Percentiles rank a stretch among this genome's conserved stretches.
Evolutionary conservation across 2,113 vertebrate genomes (phyloP).

Genomic region (Colinus virginianus): DNA sequence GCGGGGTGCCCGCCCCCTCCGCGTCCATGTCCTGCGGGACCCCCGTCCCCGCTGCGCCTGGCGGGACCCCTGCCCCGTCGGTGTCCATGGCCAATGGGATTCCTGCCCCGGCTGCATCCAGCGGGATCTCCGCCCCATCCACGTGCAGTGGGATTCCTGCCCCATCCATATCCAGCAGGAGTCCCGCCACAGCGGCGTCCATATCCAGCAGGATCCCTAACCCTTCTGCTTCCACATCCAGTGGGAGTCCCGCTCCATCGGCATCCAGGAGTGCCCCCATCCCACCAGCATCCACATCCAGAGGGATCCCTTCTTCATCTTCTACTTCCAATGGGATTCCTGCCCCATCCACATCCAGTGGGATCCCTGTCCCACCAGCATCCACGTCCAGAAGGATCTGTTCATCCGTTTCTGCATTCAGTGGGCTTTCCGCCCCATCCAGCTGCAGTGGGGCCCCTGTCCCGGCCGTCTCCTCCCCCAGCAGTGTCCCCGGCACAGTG

Average conservation of each 20-base stretch:
- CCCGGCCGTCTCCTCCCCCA: neutral
- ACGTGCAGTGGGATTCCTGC: neutral
- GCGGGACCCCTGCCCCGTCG: neutral
- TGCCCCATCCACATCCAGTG: neutral
- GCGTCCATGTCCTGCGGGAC: slow-evolving; percentile 8
- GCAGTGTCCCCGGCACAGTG: neutral
- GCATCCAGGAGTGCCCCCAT: neutral
- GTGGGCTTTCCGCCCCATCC: neutral
- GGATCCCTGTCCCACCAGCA: neutral
- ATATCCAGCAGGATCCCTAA: neutral
- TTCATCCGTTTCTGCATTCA: neutral
- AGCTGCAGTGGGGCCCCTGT: fast-evolving
- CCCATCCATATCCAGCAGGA: neutral
- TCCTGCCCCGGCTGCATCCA: neutral
- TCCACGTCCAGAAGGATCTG: neutral
- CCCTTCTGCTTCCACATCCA: neutral
- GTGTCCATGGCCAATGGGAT: neutral
- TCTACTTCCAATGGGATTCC: neutral
- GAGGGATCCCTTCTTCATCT: neutral
- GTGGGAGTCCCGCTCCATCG: neutral
- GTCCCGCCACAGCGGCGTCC: neutral
- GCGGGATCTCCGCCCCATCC: neutral
- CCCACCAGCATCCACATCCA: neutral
- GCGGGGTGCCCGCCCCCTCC: neutral
- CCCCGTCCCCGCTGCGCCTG: fast-evolving